Evolutionary conservation across 2,888 invertebrate genomes (phyloP), one percentile per base, ranked within the genome.

Genomic region (Agrotis segetum): DNA sequence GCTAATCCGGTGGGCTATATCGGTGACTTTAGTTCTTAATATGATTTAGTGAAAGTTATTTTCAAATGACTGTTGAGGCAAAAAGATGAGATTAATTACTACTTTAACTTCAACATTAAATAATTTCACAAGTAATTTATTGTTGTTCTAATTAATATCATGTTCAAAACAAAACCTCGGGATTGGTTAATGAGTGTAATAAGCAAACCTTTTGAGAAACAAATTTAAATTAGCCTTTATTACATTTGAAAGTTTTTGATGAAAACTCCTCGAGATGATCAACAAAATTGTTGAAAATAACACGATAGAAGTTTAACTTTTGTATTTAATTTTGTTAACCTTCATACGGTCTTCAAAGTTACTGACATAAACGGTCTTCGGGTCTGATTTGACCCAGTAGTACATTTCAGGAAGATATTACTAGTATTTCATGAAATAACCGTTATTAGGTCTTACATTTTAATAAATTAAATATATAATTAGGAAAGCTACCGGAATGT

Each of bases 241-340:
- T 69, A 40, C 58, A 78, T 78, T 65, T 40, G 58, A 67, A 77
- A 79, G 59, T 73, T 85, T 82, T 64, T 67, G 65, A 19, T 44
- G 62, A 61, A 74, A 69, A 65, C 53, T 49, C 58, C 46, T 40
- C 9, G 60, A 60, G 59, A 66, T 70, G 61, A 82, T 74, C 76
- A 82, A 82, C 80, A 70, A 70, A 59, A 2, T 74, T 79, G 40
- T 59, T 52, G 59, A 50, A 40, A 65, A 44, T 62, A 50, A 59
- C 53, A 24, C 9, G 50, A 50, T 60, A n/a, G 60, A 40, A 74
- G 19, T 61, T 49, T 19, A n/a, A 19, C 19, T 59, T 60, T 61
- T 62, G 14, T 13, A 16, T 53, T 62, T 14, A 13, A 47, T 40
- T 73, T 49, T 73, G 47, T 59, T 34, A 34, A 34, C 34, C 34